phyloP scores from a whole-genome alignment of 2,888 invertebrate genomes.

The Lithophane leautieri region DNA sequence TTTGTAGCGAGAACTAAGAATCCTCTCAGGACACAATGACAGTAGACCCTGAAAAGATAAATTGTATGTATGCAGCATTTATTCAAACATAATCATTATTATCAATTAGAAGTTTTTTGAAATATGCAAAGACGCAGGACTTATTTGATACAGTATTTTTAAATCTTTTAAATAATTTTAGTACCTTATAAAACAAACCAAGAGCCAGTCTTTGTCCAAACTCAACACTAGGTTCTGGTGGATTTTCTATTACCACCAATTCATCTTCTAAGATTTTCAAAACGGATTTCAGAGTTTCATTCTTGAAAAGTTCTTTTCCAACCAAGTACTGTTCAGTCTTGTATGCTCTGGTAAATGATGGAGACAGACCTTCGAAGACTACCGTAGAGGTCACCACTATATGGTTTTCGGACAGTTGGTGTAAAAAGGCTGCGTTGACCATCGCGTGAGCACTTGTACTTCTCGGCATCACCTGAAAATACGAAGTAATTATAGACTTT shows the following conservation, averaged over 20 bases:
- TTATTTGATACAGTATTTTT: background rate
- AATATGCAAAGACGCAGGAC: background rate
- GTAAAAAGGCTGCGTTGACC: slow-evolving; percentile 93
- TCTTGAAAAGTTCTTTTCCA: slow-evolving; percentile 82
- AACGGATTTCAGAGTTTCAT: slow-evolving; percentile 81
- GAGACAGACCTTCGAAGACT: slow-evolving; percentile 90
- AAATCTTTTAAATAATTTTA: too few relatives aligned
- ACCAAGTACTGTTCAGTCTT: slow-evolving; percentile 86
- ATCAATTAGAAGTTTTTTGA: background rate
- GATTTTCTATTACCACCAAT: slow-evolving; percentile 71
- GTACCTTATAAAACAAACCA: slow-evolving; percentile 86
- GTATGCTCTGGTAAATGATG: slow-evolving; percentile 82
- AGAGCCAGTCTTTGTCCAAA: slow-evolving; percentile 91
- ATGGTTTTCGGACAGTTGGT: slow-evolving; percentile 82
- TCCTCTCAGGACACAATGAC: slow-evolving; percentile 84
- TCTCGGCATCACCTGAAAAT: slow-evolving; percentile 91
- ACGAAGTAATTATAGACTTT: slow-evolving; percentile 69
- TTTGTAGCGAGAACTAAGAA: slow-evolving; percentile 78
- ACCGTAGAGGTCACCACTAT: slow-evolving; percentile 74
- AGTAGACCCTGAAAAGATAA: slow-evolving; percentile 84
- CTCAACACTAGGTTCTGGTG: slow-evolving; percentile 89
- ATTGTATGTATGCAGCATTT: too few relatives aligned
- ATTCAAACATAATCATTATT: background rate
- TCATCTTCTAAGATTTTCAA: slow-evolving; percentile 73
- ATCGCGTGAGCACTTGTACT: slow-evolving; percentile 93